A percentile compares a stretch with the other conserved stretches of the same genome.
These are phyloP conservation scores for Pipistrellus pipistrellus DNA, from an alignment of 2,797 vertebrate genomes.

Conservation along the genomic window DNA sequence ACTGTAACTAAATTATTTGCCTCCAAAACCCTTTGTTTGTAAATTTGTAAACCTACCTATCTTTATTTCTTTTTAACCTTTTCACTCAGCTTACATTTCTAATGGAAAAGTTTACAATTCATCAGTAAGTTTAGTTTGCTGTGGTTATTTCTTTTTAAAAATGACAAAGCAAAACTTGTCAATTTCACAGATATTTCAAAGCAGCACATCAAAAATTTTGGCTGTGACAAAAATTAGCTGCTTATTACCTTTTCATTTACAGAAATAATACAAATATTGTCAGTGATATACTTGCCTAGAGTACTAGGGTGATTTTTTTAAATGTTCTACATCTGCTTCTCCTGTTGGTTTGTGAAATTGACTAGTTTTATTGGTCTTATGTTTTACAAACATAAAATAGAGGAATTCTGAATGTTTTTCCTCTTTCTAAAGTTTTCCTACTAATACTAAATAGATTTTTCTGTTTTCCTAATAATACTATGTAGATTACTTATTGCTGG, in stretches of 20 bases:
- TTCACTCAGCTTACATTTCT: slow-evolving; percentile 95
- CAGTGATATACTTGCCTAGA: slow-evolving; percentile 27
- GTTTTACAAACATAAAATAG: slow-evolving; percentile 68
- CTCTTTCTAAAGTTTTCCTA: slow-evolving; percentile 54
- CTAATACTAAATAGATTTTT: slow-evolving; percentile 33
- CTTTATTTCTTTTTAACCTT: slow-evolving; percentile 89
- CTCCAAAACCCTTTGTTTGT: slow-evolving; percentile 14
- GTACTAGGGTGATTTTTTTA: background rate
- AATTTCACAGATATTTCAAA: slow-evolving; percentile 80
- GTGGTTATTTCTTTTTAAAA: slow-evolving; percentile 82
- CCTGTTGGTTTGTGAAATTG: slow-evolving; percentile 82
- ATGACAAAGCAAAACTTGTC: slow-evolving; percentile 68
- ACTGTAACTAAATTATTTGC: background rate
- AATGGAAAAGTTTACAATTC: slow-evolving; percentile 90
- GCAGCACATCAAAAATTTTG: slow-evolving; percentile 58
- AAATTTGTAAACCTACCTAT: slow-evolving; percentile 66
- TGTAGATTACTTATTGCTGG: slow-evolving; percentile 67
- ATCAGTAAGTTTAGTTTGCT: slow-evolving; percentile 96
- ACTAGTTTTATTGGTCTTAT: slow-evolving; percentile 70
- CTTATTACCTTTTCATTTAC: slow-evolving; percentile 45
- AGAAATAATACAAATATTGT: slow-evolving; percentile 51
- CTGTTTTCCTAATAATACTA: slow-evolving; percentile 27
- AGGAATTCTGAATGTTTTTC: slow-evolving; percentile 57
- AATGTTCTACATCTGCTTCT: slow-evolving; percentile 54
- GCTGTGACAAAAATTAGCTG: slow-evolving; percentile 56